These are phyloP conservation scores for Eurypyga helias DNA, from an alignment of 2,113 vertebrate species.

Conservation along the genomic window DNA sequence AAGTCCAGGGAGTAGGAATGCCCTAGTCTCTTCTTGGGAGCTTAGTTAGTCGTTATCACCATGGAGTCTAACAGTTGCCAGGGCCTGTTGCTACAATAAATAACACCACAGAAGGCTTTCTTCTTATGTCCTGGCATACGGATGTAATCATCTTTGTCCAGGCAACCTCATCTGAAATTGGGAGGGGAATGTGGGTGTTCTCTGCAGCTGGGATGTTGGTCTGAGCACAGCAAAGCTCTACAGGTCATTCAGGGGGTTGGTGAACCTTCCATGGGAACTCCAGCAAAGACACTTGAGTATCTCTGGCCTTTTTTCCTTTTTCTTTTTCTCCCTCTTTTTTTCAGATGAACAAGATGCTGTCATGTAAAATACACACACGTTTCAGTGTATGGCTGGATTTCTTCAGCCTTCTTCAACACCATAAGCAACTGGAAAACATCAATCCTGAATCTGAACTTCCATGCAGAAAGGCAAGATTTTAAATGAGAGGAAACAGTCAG, in stretches of 20 bases:
- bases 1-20: not conserved
- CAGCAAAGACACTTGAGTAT: not conserved
- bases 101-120: not conserved
- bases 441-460: not conserved
- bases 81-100: constrained; percentile 78
- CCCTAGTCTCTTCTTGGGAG: not conserved
- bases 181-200: not conserved
- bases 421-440: not conserved
- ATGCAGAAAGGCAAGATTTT: not conserved
- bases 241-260: not conserved
- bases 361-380: not conserved
- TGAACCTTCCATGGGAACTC: not conserved
- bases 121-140: not conserved
- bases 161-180: not conserved
- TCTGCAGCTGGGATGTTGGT: not conserved
- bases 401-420: not conserved
- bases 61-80: constrained; percentile 37
- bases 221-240: not conserved
- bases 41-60: not conserved
- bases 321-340: too few species aligned
- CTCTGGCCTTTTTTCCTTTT: not conserved
- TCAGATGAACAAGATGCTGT: not conserved
- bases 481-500: not conserved
- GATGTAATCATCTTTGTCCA: not conserved
- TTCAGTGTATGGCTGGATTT: not conserved